phyloP scores from a whole-genome alignment of 2,888 invertebrate species.

The Branchellion lobata region DNA sequence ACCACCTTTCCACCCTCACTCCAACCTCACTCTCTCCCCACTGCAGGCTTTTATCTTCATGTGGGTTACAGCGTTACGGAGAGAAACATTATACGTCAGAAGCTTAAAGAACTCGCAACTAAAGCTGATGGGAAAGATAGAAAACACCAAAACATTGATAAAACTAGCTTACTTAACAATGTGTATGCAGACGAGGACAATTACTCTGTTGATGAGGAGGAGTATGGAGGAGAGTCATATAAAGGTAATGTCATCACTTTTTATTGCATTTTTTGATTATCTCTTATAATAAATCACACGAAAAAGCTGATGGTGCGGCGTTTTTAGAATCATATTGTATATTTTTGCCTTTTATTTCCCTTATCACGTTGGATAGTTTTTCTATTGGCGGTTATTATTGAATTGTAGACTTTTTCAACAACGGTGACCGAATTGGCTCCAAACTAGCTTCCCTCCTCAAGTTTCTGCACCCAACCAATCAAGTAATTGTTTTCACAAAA shows the following conservation, averaged over 20 bases:
- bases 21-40: too few relatives aligned
- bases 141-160: neutral
- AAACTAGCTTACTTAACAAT: neutral
- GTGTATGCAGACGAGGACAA: neutral
- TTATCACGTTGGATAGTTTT: too few relatives aligned
- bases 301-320: too few relatives aligned
- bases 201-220: neutral
- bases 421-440: neutral
- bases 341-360: too few relatives aligned
- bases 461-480: neutral
- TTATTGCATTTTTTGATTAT: too few relatives aligned
- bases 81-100: neutral
- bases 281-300: too few relatives aligned
- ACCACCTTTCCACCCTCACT: too few relatives aligned
- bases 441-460: neutral
- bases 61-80: conserved; percentile 3
- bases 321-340: too few relatives aligned
- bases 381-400: too few relatives aligned
- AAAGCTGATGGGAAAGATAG: too few relatives aligned
- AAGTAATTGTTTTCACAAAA: neutral
- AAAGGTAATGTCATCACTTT: neutral
- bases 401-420: conserved; percentile 6
- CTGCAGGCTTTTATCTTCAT: conserved; percentile 6
- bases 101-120: neutral
- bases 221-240: neutral